Evolutionary conservation across 1,140 invertebrate genomes (phyloP).

Genomic region (Heterodera carotae): DNA sequence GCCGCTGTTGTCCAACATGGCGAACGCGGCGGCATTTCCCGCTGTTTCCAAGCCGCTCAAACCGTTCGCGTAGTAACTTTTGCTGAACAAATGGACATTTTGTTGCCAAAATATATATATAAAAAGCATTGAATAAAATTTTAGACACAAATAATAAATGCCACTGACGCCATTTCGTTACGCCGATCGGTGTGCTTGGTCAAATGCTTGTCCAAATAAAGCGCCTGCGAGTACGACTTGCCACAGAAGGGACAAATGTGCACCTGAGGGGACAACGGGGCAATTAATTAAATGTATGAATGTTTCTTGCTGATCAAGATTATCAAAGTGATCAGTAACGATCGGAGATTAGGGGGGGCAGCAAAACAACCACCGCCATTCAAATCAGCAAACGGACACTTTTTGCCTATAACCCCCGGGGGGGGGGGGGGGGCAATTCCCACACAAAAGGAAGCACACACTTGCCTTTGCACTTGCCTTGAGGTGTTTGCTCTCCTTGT

Average conservation of each 20-base stretch:
- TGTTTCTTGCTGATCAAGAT: neutral
- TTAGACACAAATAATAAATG: constrained; percentile 17
- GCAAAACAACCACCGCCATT: too few species aligned
- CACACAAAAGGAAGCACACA: neutral
- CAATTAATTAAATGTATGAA: neutral
- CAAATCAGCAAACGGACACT: neutral
- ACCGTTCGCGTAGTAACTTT: constrained; percentile 27
- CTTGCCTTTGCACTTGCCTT: constrained; percentile 72
- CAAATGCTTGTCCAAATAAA: constrained; percentile 97
- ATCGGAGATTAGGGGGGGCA: neutral
- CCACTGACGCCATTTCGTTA: constrained; percentile 42
- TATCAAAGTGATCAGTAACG: neutral
- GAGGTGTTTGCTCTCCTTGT: constrained; percentile 97
- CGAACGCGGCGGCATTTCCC: constrained; percentile 1
- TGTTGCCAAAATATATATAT: neutral
- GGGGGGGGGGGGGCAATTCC: neutral
- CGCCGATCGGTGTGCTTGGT: constrained; percentile 79
- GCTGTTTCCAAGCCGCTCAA: neutral
- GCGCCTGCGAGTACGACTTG: constrained; percentile 98
- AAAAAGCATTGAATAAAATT: constrained; percentile 1
- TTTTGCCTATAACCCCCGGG: constrained; percentile 28
- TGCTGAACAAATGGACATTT: constrained; percentile 28
- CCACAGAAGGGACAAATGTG: constrained; percentile 99
- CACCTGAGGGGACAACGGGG: constrained; percentile 66
- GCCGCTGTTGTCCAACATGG: constrained; percentile 14